Percentiles rank a stretch among this genome's conserved stretches.
These are phyloP conservation scores for Parnassius glacialis DNA, from an alignment of 2,888 invertebrate species.

Conservation along the genomic window DNA sequence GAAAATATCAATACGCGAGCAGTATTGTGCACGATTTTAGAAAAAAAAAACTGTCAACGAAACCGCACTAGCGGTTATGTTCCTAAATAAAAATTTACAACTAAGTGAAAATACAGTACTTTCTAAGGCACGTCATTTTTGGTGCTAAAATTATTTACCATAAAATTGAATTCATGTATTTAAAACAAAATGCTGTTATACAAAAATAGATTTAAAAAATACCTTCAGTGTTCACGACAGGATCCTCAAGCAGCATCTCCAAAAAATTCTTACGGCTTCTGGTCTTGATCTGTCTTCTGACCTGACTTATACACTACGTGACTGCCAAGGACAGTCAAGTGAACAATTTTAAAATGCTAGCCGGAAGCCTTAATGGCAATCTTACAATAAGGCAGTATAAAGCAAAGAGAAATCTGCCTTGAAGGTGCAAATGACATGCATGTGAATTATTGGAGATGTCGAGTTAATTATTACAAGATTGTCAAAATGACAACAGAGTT, in stretches of 20 bases:
- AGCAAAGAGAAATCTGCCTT: conserved; percentile 40
- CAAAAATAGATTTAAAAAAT: conserved; percentile 78
- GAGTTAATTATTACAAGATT: conserved; percentile 47
- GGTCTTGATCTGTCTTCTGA: conserved; percentile 79
- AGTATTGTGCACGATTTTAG: conserved; percentile 2
- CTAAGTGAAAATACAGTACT: conserved; percentile 12
- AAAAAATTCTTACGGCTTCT: conserved; percentile 75
- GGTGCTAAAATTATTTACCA: conserved; percentile 9
- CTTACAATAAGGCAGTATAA: conserved; percentile 54
- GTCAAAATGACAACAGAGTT: conserved; percentile 56
- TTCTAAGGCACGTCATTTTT: conserved; percentile 15
- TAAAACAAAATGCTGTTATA: conserved; percentile 60
- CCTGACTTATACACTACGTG: conserved; percentile 81
- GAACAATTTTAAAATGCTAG: conserved; percentile 79
- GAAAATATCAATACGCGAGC: not conserved
- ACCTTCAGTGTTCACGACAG: conserved; percentile 73
- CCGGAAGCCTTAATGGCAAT: conserved; percentile 60
- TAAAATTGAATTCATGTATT: conserved; percentile 23
- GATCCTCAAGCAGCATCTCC: conserved; percentile 77
- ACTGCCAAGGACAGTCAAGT: conserved; percentile 80
- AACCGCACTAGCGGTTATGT: conserved; percentile 5
- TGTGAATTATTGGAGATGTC: conserved; percentile 47
- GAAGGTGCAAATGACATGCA: conserved; percentile 48
- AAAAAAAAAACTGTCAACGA: conserved; percentile 7
- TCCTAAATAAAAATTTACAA: conserved; percentile 13